phyloP scores from a whole-genome alignment of 2,113 vertebrate species.

The Phylloscopus trochiloides region DNA sequence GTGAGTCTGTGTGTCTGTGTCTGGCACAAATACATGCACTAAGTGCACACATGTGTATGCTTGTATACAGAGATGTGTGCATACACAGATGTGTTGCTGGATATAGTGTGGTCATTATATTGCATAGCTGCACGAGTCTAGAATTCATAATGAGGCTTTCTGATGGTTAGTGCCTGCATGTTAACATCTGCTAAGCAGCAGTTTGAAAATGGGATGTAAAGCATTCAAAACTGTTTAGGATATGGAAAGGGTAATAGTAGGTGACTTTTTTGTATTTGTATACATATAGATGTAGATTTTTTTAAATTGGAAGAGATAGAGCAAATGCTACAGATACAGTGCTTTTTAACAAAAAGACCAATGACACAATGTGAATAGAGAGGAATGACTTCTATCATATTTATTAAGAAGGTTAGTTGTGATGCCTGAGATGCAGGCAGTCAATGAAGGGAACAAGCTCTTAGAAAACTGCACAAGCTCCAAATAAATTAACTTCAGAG shows the following conservation, averaged over 20 bases:
- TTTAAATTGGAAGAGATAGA: neutral
- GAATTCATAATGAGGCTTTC: neutral
- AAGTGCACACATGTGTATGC: neutral
- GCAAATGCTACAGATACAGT: fast-evolving
- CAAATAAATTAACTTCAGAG: neutral
- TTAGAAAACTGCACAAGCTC: neutral
- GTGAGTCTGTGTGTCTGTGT: neutral
- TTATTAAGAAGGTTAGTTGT: neutral
- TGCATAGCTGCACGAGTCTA: neutral
- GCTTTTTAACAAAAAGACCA: neutral
- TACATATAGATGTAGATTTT: neutral
- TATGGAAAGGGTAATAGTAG: neutral
- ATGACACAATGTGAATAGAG: neutral
- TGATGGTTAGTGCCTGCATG: neutral
- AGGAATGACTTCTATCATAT: neutral
- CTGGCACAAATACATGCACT: neutral
- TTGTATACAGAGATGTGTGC: neutral
- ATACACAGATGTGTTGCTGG: neutral
- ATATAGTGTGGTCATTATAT: neutral
- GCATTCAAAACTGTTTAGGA: neutral
- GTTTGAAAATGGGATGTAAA: neutral
- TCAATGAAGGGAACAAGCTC: neutral
- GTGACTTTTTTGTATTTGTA: neutral
- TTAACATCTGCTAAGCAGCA: neutral
- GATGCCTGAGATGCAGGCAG: neutral